These are phyloP conservation scores for Theocolax elegans DNA, from an alignment of 1,140 invertebrate genomes.

Conservation along the genomic window DNA sequence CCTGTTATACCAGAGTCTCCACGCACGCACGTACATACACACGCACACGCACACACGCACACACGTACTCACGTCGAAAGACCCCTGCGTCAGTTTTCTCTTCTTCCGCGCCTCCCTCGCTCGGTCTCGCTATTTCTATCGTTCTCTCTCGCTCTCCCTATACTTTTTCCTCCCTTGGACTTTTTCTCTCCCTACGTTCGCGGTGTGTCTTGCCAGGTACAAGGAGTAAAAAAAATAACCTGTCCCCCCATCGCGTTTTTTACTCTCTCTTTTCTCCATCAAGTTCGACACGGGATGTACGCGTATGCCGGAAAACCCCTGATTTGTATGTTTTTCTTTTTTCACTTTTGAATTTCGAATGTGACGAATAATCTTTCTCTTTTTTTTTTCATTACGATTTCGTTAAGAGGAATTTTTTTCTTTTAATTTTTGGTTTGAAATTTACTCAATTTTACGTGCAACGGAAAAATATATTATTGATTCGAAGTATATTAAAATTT, in stretches of 20 bases:
- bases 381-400: no score
- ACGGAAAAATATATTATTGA: no score
- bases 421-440: no score
- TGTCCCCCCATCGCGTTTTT: constrained; percentile 17
- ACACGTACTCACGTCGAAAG: no score
- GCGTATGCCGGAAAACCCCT: neutral
- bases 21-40: constrained; percentile 22
- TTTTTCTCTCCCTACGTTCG: constrained; percentile 4
- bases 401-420: no score
- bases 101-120: constrained; percentile 10
- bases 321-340: constrained; percentile 19
- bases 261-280: constrained; percentile 28
- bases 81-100: constrained; percentile 15
- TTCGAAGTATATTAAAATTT: no score
- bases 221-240: neutral
- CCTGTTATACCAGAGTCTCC: constrained; percentile 11
- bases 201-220: neutral
- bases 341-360: no score
- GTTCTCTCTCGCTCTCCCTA: constrained; percentile 6
- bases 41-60: no score
- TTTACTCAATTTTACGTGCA: no score
- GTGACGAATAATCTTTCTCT: no score
- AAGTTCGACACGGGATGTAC: no score
- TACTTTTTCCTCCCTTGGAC: neutral
- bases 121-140: constrained; percentile 19